Conservation (phyloP, 2,113 vertebrate genomes). For the Lophura nycthemera region DNA sequence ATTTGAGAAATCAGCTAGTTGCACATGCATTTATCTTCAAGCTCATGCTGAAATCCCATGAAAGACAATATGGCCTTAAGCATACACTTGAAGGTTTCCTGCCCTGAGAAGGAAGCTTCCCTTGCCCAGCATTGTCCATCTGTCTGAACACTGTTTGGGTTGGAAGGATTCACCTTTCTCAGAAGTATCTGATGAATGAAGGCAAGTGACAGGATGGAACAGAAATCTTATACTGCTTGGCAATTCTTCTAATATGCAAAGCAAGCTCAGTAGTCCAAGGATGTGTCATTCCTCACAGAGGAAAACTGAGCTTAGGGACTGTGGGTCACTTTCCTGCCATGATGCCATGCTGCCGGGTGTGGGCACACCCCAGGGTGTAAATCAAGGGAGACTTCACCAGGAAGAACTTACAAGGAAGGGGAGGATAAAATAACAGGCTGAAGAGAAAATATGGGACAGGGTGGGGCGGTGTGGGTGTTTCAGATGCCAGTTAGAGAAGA, state of each 20-base stretch:
- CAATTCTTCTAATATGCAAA: background rate
- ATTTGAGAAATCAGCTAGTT: background rate
- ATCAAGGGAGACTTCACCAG: background rate
- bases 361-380: background rate
- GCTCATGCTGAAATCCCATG: background rate
- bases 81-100: background rate
- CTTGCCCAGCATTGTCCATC: background rate
- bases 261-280: background rate
- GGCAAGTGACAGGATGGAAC: background rate
- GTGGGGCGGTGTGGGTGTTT: background rate
- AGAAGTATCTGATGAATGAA: background rate
- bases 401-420: background rate
- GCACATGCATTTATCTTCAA: background rate
- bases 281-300: background rate
- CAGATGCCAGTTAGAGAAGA: background rate
- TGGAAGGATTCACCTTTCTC: background rate
- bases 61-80: background rate
- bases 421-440: background rate
- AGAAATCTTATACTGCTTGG: background rate
- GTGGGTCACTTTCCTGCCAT: background rate
- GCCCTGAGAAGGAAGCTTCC: background rate
- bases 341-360: background rate
- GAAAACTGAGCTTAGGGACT: background rate
- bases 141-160: background rate
- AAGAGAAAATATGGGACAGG: background rate